These are phyloP conservation scores for Silurus lanzhouensis DNA, from an alignment of 2,797 vertebrate species.

Conservation along the genomic window DNA sequence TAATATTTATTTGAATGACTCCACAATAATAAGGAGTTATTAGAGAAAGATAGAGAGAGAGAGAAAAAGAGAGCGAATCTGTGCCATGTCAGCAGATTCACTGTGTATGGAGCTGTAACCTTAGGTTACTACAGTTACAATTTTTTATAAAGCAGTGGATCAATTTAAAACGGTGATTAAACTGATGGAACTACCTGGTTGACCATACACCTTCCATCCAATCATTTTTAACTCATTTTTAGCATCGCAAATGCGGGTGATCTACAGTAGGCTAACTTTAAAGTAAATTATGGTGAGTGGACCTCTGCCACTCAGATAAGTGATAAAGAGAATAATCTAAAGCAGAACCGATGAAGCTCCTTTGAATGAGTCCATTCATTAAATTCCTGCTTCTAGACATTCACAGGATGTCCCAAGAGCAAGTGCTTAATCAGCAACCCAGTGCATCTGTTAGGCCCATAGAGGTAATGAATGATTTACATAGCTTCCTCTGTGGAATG, in stretches of 20 bases:
- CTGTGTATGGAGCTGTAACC: too few relatives aligned
- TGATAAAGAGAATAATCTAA: background rate
- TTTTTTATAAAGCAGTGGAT: too few relatives aligned
- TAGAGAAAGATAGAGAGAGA: too few relatives aligned
- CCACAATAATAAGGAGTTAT: too few relatives aligned
- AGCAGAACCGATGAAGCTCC: background rate
- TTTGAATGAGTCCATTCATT: background rate
- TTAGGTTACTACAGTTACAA: too few relatives aligned
- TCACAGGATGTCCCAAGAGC: background rate
- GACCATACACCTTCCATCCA: too few relatives aligned
- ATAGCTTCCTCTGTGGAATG: background rate
- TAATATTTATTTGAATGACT: too few relatives aligned
- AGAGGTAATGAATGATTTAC: constrained; percentile 3
- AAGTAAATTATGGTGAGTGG: background rate
- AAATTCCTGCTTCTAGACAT: background rate
- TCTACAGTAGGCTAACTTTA: background rate
- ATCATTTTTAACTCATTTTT: background rate
- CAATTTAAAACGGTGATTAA: too few relatives aligned
- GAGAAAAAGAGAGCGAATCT: too few relatives aligned
- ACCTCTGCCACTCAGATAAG: background rate
- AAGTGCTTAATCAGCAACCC: background rate
- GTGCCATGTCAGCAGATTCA: too few relatives aligned
- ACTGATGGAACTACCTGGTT: too few relatives aligned
- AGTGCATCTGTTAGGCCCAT: background rate
- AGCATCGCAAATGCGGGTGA: background rate